A percentile compares a stretch with the other conserved stretches of the same genome.
Evolutionary conservation across 2,797 vertebrate species (phyloP).

Genomic region (Centroberyx gerrardi): DNA sequence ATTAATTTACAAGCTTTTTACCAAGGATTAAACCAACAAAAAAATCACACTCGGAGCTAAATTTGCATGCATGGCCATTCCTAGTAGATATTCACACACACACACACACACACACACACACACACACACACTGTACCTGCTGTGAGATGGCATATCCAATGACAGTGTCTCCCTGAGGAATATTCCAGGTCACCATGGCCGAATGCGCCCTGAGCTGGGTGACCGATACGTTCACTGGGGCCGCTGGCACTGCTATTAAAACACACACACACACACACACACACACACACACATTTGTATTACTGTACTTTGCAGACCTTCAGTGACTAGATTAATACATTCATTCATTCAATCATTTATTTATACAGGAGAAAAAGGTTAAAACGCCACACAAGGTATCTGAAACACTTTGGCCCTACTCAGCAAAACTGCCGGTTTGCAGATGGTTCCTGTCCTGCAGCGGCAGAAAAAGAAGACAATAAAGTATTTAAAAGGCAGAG

Average conservation of each 20-base stretch:
- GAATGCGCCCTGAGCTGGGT: slow-evolving; percentile 96
- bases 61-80: too few species aligned
- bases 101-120: background rate
- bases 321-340: too few species aligned
- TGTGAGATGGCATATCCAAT: slow-evolving; percentile 97
- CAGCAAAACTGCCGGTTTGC: too few species aligned
- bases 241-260: slow-evolving; percentile 86
- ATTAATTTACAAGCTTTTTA: slow-evolving; percentile 31
- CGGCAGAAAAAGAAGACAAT: too few species aligned
- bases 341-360: too few species aligned
- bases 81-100: background rate
- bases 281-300: slow-evolving; percentile 7
- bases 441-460: too few species aligned
- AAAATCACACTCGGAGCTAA: slow-evolving; percentile 16
- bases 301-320: background rate
- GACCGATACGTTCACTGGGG: slow-evolving; percentile 96
- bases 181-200: slow-evolving; percentile 96
- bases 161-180: slow-evolving; percentile 94
- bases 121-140: slow-evolving; percentile 84
- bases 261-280: slow-evolving; percentile 41
- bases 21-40: slow-evolving; percentile 50
- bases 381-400: too few species aligned
- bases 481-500: too few species aligned
- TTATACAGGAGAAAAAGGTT: too few species aligned
- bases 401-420: too few species aligned